These are phyloP conservation scores for Eupithecia centaureata DNA, from an alignment of 2,888 invertebrate genomes.

Conservation along the genomic window DNA sequence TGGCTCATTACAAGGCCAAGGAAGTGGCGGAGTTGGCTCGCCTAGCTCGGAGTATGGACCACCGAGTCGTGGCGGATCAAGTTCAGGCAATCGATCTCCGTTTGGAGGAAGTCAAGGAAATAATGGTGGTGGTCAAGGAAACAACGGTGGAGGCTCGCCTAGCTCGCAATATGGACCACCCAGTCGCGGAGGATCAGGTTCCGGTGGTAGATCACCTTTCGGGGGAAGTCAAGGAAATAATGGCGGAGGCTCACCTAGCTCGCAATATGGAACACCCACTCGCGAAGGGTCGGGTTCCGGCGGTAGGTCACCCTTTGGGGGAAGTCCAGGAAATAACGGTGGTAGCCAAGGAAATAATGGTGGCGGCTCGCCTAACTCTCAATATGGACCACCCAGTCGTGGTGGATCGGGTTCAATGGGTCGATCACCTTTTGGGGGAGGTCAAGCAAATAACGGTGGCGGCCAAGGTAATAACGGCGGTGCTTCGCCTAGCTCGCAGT, in stretches of 20 bases:
- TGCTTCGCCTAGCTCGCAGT: conserved; percentile 58
- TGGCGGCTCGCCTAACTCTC: conserved; percentile 54
- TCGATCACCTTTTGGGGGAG: conserved; percentile 47
- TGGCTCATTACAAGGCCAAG: conserved; percentile 47
- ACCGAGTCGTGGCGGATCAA: conserved; percentile 55
- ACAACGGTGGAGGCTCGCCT: conserved; percentile 48
- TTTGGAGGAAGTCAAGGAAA: conserved; percentile 45
- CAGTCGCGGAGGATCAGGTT: conserved; percentile 3
- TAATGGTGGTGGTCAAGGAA: conserved; percentile 33
- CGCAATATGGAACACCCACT: conserved; percentile 50
- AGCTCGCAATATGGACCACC: conserved; percentile 54
- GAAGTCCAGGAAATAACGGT: conserved; percentile 37
- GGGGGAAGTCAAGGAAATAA: conserved; percentile 35
- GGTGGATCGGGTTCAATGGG: conserved; percentile 46
- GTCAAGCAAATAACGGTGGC: conserved; percentile 38
- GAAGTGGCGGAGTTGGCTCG: conserved; percentile 39
- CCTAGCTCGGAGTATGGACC: conserved; percentile 65
- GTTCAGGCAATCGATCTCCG: conserved; percentile 46
- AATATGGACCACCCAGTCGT: conserved; percentile 66
- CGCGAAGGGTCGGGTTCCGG: not conserved
- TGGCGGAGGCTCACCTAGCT: conserved; percentile 52
- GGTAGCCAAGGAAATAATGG: conserved; percentile 34
- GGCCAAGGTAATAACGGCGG: conserved; percentile 35
- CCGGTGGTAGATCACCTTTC: not conserved
- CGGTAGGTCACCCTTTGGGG: not conserved